Base-by-base conservation (phyloP, 2,113 vertebrate species). In the Catagonus wagneri region DNA sequence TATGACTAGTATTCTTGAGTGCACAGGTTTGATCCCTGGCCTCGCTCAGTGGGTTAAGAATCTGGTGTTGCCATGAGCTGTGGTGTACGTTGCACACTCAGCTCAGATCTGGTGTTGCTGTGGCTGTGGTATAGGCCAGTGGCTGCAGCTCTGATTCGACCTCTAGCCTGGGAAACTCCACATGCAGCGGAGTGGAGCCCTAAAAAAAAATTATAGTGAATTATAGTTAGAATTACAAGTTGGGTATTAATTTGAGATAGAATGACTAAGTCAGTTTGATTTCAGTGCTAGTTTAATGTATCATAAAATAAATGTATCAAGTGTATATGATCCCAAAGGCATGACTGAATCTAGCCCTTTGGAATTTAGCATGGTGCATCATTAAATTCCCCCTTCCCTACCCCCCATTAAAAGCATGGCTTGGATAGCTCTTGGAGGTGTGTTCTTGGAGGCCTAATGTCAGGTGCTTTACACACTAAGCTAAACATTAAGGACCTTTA, bases 201-300 rank as follows among this genome's bases (percentile, higher is more conserved):
- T 44, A 44, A 44, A 44, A 44, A 44, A 44, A 44, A 44, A 44
- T 44, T 44, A 58, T 25, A 74, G 71, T 78, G 83, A 95, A 84
- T n/a, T 85, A 3, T 8, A 78, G 76, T 85, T 87, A 23, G 34
- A 97, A 61, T 94, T 81, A 85, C 86, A 96, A 76, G 74, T 94
- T 96, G 66, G 22, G 1, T 75, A 56, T 61, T 61, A 34, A 76
- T 76, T 76, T 63, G 72, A 90, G 76, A 56, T 61, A 29, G 50
- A 76, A 76, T 75, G 84, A 69, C 66, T 61, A 80, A 69, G 34
- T 90, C 22, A 25, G 23, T 83, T 17, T 54, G 20, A 84, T 58
- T 96, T 79, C 20, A 78, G n/a, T 85, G 52, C 58, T 89, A 76
- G n/a, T 76, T 83, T 65, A 75, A 58, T 76, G 20, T 80, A 44